These are phyloP conservation scores for Passer domesticus DNA, from an alignment of 2,113 vertebrate genomes.

Conservation along the genomic window DNA sequence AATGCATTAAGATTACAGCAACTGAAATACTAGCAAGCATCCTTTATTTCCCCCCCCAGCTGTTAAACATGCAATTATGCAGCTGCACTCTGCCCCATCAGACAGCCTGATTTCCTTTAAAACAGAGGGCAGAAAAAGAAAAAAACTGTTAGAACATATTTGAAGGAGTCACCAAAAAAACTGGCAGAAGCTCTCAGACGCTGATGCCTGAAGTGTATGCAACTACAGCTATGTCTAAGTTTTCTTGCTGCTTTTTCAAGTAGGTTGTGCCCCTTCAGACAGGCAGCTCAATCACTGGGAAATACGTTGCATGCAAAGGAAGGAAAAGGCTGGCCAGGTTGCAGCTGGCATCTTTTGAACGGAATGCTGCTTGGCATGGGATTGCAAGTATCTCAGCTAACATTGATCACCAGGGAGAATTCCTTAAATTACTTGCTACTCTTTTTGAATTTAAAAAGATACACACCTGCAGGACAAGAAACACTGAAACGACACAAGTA, in stretches of 20 bases:
- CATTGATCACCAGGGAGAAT: background rate
- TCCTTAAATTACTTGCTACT: background rate
- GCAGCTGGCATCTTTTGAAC: background rate
- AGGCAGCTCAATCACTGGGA: background rate
- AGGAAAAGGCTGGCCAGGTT: background rate
- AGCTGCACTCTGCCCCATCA: background rate
- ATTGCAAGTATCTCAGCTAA: background rate
- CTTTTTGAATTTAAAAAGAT: background rate
- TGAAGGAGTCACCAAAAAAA: background rate
- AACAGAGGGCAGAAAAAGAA: background rate
- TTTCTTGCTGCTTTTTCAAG: background rate
- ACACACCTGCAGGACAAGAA: background rate
- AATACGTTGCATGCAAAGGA: fast-evolving
- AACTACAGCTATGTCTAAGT: background rate
- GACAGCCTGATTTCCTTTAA: background rate
- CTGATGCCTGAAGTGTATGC: background rate
- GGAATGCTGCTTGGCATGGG: fast-evolving
- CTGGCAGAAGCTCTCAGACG: background rate
- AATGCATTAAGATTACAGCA: background rate
- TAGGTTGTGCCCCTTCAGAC: background rate
- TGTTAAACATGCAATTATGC: background rate
- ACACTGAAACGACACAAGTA: background rate
- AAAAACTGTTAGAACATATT: background rate
- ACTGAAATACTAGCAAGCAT: background rate
- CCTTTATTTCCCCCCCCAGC: background rate